Evolutionary conservation across 1,140 invertebrate species (phyloP).

Genomic region (Diabrotica virgifera): DNA sequence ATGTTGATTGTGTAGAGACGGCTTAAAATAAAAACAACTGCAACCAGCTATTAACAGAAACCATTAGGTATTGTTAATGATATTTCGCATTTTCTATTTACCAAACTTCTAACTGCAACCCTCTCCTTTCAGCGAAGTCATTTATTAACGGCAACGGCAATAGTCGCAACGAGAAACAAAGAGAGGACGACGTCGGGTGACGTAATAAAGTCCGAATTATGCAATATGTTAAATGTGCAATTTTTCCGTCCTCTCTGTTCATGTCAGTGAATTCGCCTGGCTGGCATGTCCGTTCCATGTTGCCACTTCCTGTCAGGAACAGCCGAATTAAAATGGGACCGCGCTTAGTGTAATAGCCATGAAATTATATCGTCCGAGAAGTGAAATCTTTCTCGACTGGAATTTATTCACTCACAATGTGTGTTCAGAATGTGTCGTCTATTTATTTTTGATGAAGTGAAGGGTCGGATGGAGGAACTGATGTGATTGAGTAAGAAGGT

Average conservation of each 20-base stretch:
- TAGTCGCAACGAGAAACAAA: slow-evolving; percentile 1
- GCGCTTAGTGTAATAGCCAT: slow-evolving; percentile 20
- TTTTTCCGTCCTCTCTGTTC: slow-evolving; percentile 17
- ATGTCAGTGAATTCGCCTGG: slow-evolving; percentile 16
- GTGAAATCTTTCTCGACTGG: slow-evolving; percentile 13
- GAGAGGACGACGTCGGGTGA: slow-evolving; percentile 4
- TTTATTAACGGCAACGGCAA: no score
- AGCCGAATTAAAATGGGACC: slow-evolving; percentile 18
- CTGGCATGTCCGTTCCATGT: slow-evolving; percentile 18
- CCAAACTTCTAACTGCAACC: no score
- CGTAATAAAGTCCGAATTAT: slow-evolving; percentile 18
- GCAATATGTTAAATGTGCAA: slow-evolving; percentile 20
- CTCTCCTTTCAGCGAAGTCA: no score
- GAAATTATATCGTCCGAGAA: slow-evolving; percentile 22
- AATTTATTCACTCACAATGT: slow-evolving; percentile 13
- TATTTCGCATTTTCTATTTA: no score
- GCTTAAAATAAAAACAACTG: no score
- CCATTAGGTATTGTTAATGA: no score
- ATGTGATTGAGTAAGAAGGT: neutral
- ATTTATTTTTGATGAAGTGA: neutral
- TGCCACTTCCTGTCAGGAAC: slow-evolving; percentile 19
- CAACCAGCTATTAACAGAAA: no score
- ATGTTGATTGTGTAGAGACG: no score
- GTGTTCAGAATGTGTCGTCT: slow-evolving; percentile 7
- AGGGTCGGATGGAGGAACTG: neutral